Evolutionary conservation across 1,140 invertebrate genomes (phyloP).

Genomic region (Drosophila novamexicana): DNA sequence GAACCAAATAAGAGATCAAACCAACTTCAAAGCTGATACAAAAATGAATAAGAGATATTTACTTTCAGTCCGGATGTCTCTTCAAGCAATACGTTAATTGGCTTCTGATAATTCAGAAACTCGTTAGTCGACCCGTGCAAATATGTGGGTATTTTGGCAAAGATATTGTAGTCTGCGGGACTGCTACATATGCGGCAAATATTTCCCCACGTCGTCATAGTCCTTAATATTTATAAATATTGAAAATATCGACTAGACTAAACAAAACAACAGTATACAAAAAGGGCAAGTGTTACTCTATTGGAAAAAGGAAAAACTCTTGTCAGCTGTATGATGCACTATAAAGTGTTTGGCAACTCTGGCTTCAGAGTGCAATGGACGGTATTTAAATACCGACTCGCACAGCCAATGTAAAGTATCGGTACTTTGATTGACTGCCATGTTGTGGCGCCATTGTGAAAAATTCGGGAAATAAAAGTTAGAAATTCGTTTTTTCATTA

Average conservation of each 20-base stretch:
- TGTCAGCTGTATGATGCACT: slow-evolving; percentile 15
- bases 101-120: slow-evolving; percentile 79
- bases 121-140: slow-evolving; percentile 77
- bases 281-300: slow-evolving; percentile 36
- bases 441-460: no score
- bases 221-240: slow-evolving; percentile 22
- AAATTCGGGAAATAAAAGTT: no score
- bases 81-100: slow-evolving; percentile 70
- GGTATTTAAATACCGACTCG: slow-evolving; percentile 7
- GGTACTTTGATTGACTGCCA: no score
- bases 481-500: no score
- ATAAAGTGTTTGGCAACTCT: background rate
- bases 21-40: background rate
- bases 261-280: slow-evolving; percentile 45
- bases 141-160: slow-evolving; percentile 80
- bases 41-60: background rate
- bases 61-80: slow-evolving; percentile 80
- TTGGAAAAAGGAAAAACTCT: background rate
- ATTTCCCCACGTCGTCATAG: slow-evolving; percentile 71
- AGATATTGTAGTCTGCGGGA: slow-evolving; percentile 78
- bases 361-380: background rate
- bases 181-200: slow-evolving; percentile 80
- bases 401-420: background rate
- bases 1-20: no score
- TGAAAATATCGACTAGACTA: slow-evolving; percentile 13